Conservation (phyloP, 2,797 vertebrate species). For the Phrynocephalus forsythii region DNA sequence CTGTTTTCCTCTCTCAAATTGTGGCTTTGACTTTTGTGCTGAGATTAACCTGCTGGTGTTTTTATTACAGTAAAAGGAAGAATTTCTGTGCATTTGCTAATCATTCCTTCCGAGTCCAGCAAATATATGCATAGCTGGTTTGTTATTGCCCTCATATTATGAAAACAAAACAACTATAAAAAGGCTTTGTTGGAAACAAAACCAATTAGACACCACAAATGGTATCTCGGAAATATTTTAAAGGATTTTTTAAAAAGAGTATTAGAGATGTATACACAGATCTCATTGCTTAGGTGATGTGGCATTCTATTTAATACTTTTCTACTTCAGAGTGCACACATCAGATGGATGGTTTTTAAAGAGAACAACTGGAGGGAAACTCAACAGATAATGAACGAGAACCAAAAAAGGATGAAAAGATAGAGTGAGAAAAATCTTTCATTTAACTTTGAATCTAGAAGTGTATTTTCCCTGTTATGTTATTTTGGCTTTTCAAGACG, state of each 20-base stretch:
- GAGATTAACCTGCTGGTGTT: background rate
- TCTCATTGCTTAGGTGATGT: background rate
- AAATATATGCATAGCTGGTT: background rate
- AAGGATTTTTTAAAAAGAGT: background rate
- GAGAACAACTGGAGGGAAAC: background rate
- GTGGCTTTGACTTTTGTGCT: background rate
- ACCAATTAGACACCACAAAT: background rate
- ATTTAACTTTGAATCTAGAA: background rate
- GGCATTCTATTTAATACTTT: background rate
- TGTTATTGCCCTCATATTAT: slow-evolving; percentile 3
- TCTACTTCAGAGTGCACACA: background rate
- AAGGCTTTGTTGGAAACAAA: slow-evolving; percentile 10
- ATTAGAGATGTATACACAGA: background rate
- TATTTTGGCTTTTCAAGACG: background rate
- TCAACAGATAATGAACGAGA: background rate
- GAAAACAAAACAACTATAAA: background rate
- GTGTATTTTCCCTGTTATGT: background rate
- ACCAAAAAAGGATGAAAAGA: background rate
- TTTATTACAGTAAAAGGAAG: slow-evolving; percentile 6
- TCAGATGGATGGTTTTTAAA: background rate
- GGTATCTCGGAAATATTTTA: background rate
- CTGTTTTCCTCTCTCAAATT: background rate
- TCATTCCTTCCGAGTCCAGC: background rate
- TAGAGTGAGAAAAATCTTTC: background rate
- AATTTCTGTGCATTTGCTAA: background rate